phyloP scores from a whole-genome alignment of 2,113 vertebrate species.

The Gulo gulo region DNA sequence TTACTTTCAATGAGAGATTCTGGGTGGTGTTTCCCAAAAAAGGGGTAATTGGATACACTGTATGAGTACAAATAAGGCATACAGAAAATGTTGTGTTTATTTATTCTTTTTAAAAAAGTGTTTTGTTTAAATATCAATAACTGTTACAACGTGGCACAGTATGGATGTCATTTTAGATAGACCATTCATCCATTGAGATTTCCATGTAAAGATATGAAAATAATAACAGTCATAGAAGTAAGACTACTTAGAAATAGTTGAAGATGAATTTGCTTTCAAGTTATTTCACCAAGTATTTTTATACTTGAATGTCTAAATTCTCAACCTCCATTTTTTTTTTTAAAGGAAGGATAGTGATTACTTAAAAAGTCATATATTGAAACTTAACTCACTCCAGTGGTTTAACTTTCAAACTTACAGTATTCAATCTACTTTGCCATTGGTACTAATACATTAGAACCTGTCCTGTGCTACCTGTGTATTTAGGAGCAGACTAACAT shows the following conservation, averaged over 20 bases:
- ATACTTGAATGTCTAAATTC: neutral
- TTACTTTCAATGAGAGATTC: neutral
- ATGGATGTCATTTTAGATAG: constrained; percentile 15
- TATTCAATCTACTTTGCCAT: constrained; percentile 34
- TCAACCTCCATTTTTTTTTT: neutral
- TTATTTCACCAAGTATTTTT: neutral
- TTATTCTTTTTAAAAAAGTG: neutral
- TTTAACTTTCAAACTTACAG: neutral
- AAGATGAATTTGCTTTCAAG: neutral
- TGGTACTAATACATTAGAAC: neutral
- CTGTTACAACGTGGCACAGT: neutral
- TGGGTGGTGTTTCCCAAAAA: neutral
- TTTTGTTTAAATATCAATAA: constrained; percentile 3
- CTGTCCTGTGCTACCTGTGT: neutral
- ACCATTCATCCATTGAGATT: neutral
- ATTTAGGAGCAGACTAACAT: neutral
- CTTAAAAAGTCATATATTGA: neutral
- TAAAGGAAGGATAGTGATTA: neutral
- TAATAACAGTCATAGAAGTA: neutral
- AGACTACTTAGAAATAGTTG: neutral
- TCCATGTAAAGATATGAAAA: neutral
- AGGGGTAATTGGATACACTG: neutral
- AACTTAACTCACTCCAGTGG: neutral
- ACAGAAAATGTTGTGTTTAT: neutral
- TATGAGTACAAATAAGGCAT: neutral